Conservation (phyloP, 2,797 vertebrate genomes). For the Chaenodraco wilsoni region DNA sequence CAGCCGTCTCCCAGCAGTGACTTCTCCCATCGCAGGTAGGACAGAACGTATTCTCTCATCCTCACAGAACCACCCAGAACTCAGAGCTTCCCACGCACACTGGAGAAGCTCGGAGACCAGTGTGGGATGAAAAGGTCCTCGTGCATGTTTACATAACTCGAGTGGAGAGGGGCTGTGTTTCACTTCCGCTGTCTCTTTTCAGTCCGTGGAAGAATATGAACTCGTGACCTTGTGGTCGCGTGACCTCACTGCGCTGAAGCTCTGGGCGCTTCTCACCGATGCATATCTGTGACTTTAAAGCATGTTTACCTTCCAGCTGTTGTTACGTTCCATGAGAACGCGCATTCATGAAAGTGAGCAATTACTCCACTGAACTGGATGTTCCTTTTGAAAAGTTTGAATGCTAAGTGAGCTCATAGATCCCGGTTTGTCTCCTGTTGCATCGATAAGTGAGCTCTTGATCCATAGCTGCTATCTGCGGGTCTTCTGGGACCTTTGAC, state of each 20-base stretch:
- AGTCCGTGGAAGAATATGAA: conserved; percentile 25
- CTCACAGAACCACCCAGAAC: conserved; percentile 12
- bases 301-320: no score
- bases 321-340: no score
- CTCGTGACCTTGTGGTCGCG: background rate
- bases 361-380: no score
- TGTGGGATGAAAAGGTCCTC: background rate
- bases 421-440: no score
- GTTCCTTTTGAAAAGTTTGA: no score
- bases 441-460: background rate
- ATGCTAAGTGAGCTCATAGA: no score
- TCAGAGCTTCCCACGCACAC: conserved; percentile 4
- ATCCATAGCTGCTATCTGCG: background rate
- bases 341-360: no score
- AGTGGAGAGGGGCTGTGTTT: conserved; percentile 14
- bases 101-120: background rate
- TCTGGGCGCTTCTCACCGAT: no score
- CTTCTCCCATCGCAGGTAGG: conserved; percentile 77
- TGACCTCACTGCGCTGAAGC: background rate
- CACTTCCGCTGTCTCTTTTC: conserved; percentile 9
- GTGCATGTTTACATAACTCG: conserved; percentile 36
- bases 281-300: no score
- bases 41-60: background rate
- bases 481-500: background rate
- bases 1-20: conserved; percentile 45